Conservation (phyloP, 2,888 invertebrate genomes). For the Perizoma affinitatum region DNA sequence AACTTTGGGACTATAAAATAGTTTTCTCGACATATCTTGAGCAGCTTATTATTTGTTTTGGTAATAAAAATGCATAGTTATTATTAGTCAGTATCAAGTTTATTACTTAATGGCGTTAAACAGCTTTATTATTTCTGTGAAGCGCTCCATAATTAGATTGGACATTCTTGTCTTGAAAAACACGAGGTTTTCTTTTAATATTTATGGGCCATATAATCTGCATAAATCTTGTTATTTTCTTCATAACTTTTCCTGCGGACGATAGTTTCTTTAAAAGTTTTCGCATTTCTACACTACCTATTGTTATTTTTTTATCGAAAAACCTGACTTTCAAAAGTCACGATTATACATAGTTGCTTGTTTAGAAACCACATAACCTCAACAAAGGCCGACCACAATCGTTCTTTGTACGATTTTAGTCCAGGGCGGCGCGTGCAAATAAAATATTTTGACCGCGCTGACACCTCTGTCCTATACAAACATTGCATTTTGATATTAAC, state of each 20-base stretch:
- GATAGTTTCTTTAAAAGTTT: not conserved
- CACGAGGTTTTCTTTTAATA: constrained; percentile 17
- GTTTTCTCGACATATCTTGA: too few species aligned
- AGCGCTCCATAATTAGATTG: constrained; percentile 15
- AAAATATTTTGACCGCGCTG: constrained; percentile 64
- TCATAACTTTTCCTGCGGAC: not conserved
- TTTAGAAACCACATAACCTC: constrained; percentile 64
- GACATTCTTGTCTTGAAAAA: constrained; percentile 20
- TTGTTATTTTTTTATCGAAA: constrained; percentile 9
- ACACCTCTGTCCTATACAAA: constrained; percentile 55
- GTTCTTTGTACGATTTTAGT: constrained; percentile 60
- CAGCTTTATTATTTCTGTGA: constrained; percentile 31
- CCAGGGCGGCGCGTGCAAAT: constrained; percentile 58
- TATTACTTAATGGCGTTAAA: constrained; percentile 33
- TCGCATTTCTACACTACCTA: not conserved
- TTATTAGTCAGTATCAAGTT: constrained; percentile 27
- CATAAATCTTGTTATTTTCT: constrained; percentile 18
- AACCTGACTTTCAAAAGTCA: constrained; percentile 22
- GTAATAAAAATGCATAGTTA: not conserved
- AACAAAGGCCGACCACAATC: constrained; percentile 67
- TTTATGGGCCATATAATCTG: constrained; percentile 24
- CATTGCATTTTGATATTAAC: constrained; percentile 41
- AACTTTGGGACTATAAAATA: too few species aligned
- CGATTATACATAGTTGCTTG: constrained; percentile 50
- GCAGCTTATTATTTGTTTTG: too few species aligned